Conservation (phyloP, 2,888 invertebrate genomes). For the Ligdia adustata region DNA sequence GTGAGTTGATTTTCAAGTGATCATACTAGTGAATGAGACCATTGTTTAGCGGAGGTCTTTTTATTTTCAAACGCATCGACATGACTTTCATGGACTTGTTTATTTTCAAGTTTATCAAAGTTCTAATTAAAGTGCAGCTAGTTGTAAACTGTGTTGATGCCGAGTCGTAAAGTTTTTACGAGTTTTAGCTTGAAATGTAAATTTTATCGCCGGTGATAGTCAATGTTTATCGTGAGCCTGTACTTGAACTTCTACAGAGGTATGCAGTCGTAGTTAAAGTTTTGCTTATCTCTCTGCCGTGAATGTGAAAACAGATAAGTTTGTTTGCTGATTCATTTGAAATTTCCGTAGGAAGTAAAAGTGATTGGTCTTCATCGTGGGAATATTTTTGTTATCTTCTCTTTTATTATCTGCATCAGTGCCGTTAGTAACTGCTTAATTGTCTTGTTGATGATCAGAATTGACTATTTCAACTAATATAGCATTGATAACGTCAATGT, state of each 20-base stretch:
- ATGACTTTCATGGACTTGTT: slow-evolving; percentile 65
- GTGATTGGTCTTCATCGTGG: slow-evolving; percentile 16
- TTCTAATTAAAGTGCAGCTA: slow-evolving; percentile 68
- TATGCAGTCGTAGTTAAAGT: slow-evolving; percentile 22
- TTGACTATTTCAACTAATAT: slow-evolving; percentile 25
- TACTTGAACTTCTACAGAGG: slow-evolving; percentile 36
- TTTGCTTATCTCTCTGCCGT: slow-evolving; percentile 24
- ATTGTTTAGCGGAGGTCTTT: slow-evolving; percentile 70
- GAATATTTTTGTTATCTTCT: slow-evolving; percentile 19
- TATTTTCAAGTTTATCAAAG: slow-evolving; percentile 62
- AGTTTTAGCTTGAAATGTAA: slow-evolving; percentile 64
- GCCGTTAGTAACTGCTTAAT: slow-evolving; percentile 23
- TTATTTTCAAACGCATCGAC: slow-evolving; percentile 57
- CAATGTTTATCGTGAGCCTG: slow-evolving; percentile 32
- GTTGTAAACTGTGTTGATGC: slow-evolving; percentile 57
- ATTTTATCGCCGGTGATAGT: slow-evolving; percentile 56
- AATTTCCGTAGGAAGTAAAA: slow-evolving; percentile 20
- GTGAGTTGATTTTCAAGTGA: slow-evolving; percentile 72
- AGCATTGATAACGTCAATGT: slow-evolving; percentile 14
- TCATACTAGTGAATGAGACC: slow-evolving; percentile 57
- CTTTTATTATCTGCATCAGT: slow-evolving; percentile 21
- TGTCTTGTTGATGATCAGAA: slow-evolving; percentile 21
- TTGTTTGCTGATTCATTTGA: slow-evolving; percentile 19
- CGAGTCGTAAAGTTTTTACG: slow-evolving; percentile 64
- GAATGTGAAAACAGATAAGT: slow-evolving; percentile 19